Evolutionary conservation across 1,140 invertebrate species (phyloP).

Genomic region (Zaprionus nigranus): DNA sequence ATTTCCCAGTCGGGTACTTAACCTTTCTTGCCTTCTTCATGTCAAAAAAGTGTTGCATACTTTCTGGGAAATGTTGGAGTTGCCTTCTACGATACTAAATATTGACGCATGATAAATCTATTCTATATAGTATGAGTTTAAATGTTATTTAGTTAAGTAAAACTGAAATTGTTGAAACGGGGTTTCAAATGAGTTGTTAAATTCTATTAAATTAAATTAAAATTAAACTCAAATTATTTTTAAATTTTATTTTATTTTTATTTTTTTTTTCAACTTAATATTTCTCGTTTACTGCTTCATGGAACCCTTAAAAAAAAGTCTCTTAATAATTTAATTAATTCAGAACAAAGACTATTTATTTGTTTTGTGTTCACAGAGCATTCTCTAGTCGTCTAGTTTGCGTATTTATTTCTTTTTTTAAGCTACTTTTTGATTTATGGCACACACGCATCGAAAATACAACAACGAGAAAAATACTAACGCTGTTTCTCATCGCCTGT

Average conservation of each 20-base stretch:
- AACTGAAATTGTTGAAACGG: too few species aligned
- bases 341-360: background rate
- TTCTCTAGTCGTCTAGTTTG: conserved; percentile 16
- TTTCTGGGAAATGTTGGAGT: too few species aligned
- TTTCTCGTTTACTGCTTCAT: too few species aligned
- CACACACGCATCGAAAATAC: conserved; percentile 35
- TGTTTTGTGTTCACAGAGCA: conserved; percentile 2
- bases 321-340: too few species aligned
- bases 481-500: conserved; percentile 17
- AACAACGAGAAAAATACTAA: conserved; percentile 24
- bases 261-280: too few species aligned
- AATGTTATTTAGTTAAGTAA: background rate
- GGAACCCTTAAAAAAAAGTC: too few species aligned
- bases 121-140: too few species aligned
- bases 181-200: background rate
- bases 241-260: too few species aligned
- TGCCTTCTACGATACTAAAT: too few species aligned
- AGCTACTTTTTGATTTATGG: conserved; percentile 70
- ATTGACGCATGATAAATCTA: too few species aligned
- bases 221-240: background rate
- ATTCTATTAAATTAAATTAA: background rate
- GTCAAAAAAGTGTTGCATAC: background rate
- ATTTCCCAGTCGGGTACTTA: background rate
- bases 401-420: conserved; percentile 9
- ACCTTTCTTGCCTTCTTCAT: background rate